phyloP scores from a whole-genome alignment of 2,113 vertebrate species.

The Megaptera novaeangliae region DNA sequence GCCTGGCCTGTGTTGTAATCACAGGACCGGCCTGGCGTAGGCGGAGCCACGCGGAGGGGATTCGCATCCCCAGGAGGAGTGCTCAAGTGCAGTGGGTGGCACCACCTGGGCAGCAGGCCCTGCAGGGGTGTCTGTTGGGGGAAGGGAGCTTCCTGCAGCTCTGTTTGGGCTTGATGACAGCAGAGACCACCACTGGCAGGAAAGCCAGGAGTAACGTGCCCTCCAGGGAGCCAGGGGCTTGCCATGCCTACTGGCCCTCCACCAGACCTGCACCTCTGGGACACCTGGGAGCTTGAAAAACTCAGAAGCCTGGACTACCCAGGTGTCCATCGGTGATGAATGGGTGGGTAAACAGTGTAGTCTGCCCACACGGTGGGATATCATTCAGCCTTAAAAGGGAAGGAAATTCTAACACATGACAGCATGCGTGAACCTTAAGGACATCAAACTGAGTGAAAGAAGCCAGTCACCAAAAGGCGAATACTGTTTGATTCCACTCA shows the following conservation, averaged over 20 bases:
- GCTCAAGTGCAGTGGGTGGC: background rate
- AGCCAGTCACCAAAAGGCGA: background rate
- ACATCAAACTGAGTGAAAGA: background rate
- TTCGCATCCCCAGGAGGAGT: background rate
- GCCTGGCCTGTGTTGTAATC: background rate
- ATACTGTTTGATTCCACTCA: background rate
- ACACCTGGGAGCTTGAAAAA: background rate
- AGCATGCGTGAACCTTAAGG: background rate
- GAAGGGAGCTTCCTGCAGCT: too few species aligned
- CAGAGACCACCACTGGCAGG: background rate
- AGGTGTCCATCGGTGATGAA: rapidly evolving
- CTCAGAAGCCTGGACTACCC: background rate
- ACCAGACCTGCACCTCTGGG: background rate
- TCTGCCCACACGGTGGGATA: rapidly evolving
- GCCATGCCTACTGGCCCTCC: background rate
- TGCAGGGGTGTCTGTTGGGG: background rate
- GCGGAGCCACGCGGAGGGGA: background rate
- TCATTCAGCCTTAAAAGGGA: background rate
- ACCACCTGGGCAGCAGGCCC: background rate
- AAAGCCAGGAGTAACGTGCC: background rate
- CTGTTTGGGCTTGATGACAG: conserved; percentile 2
- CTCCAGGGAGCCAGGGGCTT: background rate
- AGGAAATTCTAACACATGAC: background rate
- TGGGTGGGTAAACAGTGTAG: too few species aligned
- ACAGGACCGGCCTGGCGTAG: background rate